A percentile compares a stretch with the other conserved stretches of the same genome.
Conservation (phyloP, 2,113 vertebrate genomes). For the Phalacrocorax carbo region DNA sequence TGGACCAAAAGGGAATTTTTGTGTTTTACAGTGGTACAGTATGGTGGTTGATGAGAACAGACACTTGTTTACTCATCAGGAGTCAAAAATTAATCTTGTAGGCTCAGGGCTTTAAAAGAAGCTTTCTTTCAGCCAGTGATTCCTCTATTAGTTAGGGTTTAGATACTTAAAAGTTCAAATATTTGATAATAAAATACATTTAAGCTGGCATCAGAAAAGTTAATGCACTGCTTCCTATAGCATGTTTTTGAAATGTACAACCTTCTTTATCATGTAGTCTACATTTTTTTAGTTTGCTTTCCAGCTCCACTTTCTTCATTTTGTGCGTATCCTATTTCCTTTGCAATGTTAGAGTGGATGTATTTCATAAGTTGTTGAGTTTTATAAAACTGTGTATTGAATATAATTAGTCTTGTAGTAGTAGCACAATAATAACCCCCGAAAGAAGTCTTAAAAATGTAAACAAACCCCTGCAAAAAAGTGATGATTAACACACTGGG, state of each 20-base stretch:
- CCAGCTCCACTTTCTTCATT: not conserved
- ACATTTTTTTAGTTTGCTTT: not conserved
- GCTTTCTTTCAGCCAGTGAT: slow-evolving; percentile 56
- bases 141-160: slow-evolving; percentile 66
- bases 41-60: not conserved
- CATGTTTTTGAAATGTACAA: not conserved
- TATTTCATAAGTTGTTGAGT: not conserved
- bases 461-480: not conserved
- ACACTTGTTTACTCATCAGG: slow-evolving; percentile 28
- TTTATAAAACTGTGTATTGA: not conserved
- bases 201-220: slow-evolving; percentile 34
- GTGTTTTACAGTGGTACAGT: not conserved
- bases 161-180: slow-evolving; percentile 64
- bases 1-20: not conserved
- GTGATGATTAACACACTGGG: not conserved
- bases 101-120: slow-evolving; percentile 23
- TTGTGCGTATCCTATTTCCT: not conserved
- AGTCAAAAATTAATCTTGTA: slow-evolving; percentile 53
- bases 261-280: not conserved
- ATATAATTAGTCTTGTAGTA: not conserved
- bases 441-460: not conserved
- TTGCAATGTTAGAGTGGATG: not conserved
- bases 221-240: not conserved
- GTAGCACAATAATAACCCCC: not conserved
- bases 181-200: slow-evolving; percentile 64